Evolutionary conservation across 2,888 invertebrate species (phyloP).

Genomic region (Leptopilina drosophilae): DNA sequence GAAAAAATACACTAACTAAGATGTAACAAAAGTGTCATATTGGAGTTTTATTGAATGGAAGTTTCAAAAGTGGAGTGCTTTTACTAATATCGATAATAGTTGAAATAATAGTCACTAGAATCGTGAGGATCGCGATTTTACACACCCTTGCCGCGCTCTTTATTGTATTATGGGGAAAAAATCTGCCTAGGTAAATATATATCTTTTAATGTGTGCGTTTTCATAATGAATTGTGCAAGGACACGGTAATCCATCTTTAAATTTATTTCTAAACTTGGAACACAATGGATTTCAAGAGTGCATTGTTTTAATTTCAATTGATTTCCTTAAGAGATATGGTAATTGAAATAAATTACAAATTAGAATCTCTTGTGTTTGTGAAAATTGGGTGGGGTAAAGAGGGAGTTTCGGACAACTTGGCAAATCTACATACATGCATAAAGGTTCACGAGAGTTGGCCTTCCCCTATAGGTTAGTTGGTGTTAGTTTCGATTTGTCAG

Average conservation of each 20-base stretch:
- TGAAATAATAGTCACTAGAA: neutral
- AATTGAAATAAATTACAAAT: neutral
- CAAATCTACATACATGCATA: slow-evolving; percentile 51
- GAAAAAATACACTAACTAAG: neutral
- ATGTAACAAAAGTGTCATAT: neutral
- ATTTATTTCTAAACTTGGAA: neutral
- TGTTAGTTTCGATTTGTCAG: slow-evolving; percentile 40
- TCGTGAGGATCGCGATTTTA: slow-evolving; percentile 12
- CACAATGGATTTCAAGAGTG: neutral
- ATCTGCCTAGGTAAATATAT: slow-evolving; percentile 24
- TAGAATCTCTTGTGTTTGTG: neutral
- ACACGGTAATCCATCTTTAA: slow-evolving; percentile 1
- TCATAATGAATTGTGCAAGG: neutral
- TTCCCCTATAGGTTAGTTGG: slow-evolving; percentile 59
- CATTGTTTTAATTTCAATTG: neutral
- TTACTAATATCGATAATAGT: neutral
- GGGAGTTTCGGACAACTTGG: slow-evolving; percentile 60
- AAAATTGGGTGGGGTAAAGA: slow-evolving; percentile 46
- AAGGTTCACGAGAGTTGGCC: slow-evolving; percentile 58
- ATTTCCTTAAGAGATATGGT: neutral
- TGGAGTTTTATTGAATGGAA: neutral
- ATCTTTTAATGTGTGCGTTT: slow-evolving; percentile 15
- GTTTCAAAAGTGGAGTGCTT: too few species aligned
- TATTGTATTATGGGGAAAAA: neutral
- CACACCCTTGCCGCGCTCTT: slow-evolving; percentile 29